Base-by-base conservation (phyloP, 2,888 invertebrate species). In the Gasteruption jaculator region DNA sequence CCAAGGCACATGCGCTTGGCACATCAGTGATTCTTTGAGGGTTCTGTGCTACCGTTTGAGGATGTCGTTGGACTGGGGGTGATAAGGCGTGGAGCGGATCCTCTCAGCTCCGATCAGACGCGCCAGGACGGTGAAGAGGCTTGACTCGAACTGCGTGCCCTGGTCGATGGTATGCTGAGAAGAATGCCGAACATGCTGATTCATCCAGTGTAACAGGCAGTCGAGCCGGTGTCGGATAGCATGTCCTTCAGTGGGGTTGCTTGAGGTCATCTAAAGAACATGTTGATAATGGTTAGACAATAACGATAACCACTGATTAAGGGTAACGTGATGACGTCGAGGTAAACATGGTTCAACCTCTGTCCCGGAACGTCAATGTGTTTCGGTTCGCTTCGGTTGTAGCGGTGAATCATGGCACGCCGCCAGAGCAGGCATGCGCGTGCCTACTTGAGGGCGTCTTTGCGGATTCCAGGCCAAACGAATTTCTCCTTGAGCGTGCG, bases 251-350 rank as follows among this genome's bases (percentile, higher is more conserved):
- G 18, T 1, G 68, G 66, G 8, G 59, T 43, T 1, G 60, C 65
- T 19, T 58, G 57, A 4, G 61, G 58, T 60, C 61, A 65, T 5
- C 54, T 41, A 2, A 58, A 45, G 42, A 59, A 62, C 2, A 63
- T 24, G 38, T 71, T 63, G 5, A 65, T 54, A 8, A 53, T 49
- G 1, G 66, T 68, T 1, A 67, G 50, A 21, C 57, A 58, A 43
- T 67, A 70, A 6, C 48, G 37, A 34, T 47, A 57, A 8, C 50
- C 59, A n/a, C 49, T 14, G 5, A 49, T 42, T 5, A 43, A 22
- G 8, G 58, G 54, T 8, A 52, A 18, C 18, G 34, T 38, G 8
- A 49, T 44, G 6, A 52, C 6, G 32, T 52, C 44, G 5, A 52
- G 5, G 19, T 48, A 15, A 12, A 18, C 33, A 3, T 14, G n/a